Evolutionary conservation across 1,140 invertebrate genomes (phyloP).

Genomic region (Drosophila nigromelanica): DNA sequence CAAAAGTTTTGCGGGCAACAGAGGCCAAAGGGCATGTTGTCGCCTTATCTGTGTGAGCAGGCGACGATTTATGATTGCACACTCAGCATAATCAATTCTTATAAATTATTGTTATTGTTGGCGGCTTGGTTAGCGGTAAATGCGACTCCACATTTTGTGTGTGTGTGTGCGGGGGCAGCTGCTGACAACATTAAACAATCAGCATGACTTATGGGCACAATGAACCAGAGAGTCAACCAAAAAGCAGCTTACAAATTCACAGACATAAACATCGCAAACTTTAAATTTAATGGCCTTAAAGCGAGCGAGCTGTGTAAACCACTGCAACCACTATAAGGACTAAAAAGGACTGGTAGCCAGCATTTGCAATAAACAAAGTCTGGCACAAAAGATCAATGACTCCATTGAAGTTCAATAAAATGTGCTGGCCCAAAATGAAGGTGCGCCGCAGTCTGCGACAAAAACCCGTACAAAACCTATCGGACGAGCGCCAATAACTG

Average conservation of each 20-base stretch:
- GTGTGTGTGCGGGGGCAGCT: slow-evolving; percentile 47
- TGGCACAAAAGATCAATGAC: slow-evolving; percentile 74
- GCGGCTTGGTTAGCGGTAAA: slow-evolving; percentile 48
- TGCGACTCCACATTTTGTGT: slow-evolving; percentile 14
- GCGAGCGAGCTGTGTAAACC: too few species aligned
- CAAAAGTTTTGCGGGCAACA: background rate
- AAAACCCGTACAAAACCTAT: slow-evolving; percentile 29
- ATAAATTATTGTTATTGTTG: slow-evolving; percentile 80
- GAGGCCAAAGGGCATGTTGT: slow-evolving; percentile 32
- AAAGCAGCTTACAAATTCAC: slow-evolving; percentile 43
- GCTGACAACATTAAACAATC: slow-evolving; percentile 78
- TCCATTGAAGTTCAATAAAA: slow-evolving; percentile 78
- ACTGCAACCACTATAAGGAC: background rate
- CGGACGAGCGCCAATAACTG: slow-evolving; percentile 65
- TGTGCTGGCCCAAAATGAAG: slow-evolving; percentile 47
- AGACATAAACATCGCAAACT: slow-evolving; percentile 23
- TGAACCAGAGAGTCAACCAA: slow-evolving; percentile 44
- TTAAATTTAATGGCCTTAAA: slow-evolving; percentile 63
- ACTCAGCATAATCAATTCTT: slow-evolving; percentile 81
- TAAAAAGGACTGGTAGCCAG: slow-evolving; percentile 8
- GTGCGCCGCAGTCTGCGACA: slow-evolving; percentile 37
- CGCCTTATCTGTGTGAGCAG: slow-evolving; percentile 51
- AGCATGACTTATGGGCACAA: slow-evolving; percentile 65
- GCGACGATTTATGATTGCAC: slow-evolving; percentile 75
- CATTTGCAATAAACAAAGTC: slow-evolving; percentile 63